Evolutionary conservation across 2,113 vertebrate species (phyloP).

Genomic region (Pimephales promelas): DNA sequence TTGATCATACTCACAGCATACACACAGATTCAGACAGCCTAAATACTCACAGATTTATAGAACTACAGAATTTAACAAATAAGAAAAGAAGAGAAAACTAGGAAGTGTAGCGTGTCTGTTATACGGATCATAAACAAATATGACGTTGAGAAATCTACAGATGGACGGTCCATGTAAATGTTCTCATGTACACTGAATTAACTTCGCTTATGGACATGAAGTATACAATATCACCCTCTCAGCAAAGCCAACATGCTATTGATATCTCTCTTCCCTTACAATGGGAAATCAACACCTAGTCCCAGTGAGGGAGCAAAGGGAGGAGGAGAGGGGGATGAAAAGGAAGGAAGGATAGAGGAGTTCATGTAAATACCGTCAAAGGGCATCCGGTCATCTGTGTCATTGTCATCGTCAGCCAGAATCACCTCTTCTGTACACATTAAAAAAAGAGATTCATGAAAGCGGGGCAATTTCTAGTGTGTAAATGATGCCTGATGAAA

Average conservation of each 20-base stretch:
- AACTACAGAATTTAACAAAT: not conserved
- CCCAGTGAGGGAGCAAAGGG: constrained; percentile 13
- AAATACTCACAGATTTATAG: not conserved
- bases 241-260: constrained; percentile 42
- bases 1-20: not conserved
- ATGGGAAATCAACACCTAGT: constrained; percentile 26
- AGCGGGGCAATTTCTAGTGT: not conserved
- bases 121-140: not conserved
- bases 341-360: constrained; percentile 5
- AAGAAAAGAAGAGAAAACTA: not conserved
- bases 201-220: not conserved
- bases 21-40: not conserved
- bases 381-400: constrained; percentile 80
- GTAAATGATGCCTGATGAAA: constrained; percentile 1
- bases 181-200: constrained; percentile 5
- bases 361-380: constrained; percentile 83
- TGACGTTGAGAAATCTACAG: not conserved
- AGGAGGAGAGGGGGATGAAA: not conserved
- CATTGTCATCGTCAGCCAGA: constrained; percentile 88
- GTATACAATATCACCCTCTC: constrained; percentile 48
- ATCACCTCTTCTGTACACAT: constrained; percentile 87
- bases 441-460: constrained; percentile 22
- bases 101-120: not conserved
- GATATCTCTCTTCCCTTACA: constrained; percentile 26
- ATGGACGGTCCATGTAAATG: constrained; percentile 1